phyloP scores from a whole-genome alignment of 1,140 invertebrate species.

The Heliconius hermathena region DNA sequence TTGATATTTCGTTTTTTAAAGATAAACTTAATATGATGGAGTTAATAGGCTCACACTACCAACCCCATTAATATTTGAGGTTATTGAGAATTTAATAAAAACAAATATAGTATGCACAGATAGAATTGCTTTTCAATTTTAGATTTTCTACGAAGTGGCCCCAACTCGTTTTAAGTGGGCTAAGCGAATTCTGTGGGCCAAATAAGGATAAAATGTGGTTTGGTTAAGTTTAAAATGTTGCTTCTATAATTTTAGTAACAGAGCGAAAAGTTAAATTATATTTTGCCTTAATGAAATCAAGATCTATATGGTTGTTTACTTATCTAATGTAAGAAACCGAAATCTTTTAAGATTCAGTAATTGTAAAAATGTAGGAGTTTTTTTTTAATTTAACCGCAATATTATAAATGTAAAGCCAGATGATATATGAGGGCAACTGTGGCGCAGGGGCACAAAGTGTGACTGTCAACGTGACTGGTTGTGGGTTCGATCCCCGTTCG shows the following conservation, averaged over 20 bases:
- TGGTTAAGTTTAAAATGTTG: neutral
- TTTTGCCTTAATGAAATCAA: neutral
- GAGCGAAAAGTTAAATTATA: neutral
- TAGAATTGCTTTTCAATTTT: neutral
- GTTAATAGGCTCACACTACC: too few species aligned
- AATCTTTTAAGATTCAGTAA: neutral
- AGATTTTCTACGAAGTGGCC: neutral
- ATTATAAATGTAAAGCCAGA: too few species aligned
- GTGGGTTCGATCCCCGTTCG: too few species aligned
- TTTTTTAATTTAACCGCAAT: neutral
- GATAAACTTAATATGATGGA: too few species aligned
- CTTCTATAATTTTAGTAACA: neutral
- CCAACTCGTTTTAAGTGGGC: neutral
- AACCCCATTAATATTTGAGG: too few species aligned
- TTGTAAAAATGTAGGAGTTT: neutral
- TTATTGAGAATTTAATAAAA: too few species aligned
- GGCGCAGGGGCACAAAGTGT: too few species aligned
- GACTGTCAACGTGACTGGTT: too few species aligned
- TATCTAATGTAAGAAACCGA: neutral
- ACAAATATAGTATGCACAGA: neutral
- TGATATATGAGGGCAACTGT: too few species aligned
- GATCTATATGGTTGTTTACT: neutral
- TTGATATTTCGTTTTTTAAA: too few species aligned
- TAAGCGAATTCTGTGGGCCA: neutral
- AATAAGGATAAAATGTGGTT: neutral